A percentile compares a stretch with the other conserved stretches of the same genome.
phyloP scores from a whole-genome alignment of 2,113 vertebrate species.

The Silurus meridionalis region DNA sequence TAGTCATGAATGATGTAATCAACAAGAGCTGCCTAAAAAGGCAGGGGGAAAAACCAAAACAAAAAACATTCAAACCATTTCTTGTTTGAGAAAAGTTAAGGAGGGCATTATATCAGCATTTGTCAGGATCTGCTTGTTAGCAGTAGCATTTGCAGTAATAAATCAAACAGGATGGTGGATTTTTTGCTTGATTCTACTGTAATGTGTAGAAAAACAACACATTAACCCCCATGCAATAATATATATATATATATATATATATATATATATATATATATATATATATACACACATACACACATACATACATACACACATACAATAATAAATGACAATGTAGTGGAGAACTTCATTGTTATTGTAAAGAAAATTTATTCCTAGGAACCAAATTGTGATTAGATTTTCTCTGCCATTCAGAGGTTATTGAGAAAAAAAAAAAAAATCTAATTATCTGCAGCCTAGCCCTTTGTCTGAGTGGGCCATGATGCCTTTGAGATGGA shows the following conservation, averaged over 20 bases:
- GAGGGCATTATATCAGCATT: neutral
- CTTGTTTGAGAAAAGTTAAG: neutral
- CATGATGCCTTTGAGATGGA: conserved; percentile 12
- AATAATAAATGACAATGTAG: too few species aligned
- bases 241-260: too few species aligned
- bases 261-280: too few species aligned
- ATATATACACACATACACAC: too few species aligned
- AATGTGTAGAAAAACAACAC: neutral
- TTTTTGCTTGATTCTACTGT: neutral
- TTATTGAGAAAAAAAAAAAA: neutral
- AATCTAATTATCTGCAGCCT: neutral
- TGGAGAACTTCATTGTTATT: neutral
- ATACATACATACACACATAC: too few species aligned
- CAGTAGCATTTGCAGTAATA: neutral
- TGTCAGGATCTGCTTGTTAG: neutral
- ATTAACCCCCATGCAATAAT: too few species aligned
- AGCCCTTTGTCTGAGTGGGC: neutral
- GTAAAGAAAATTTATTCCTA: neutral
- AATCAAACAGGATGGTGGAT: neutral
- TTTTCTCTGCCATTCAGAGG: neutral
- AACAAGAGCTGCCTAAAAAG: neutral
- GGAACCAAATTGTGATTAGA: neutral
- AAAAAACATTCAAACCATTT: neutral
- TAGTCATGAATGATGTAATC: neutral
- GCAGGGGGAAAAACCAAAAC: neutral